These are phyloP conservation scores for Natator depressus DNA, from an alignment of 2,113 vertebrate genomes.

Conservation along the genomic window DNA sequence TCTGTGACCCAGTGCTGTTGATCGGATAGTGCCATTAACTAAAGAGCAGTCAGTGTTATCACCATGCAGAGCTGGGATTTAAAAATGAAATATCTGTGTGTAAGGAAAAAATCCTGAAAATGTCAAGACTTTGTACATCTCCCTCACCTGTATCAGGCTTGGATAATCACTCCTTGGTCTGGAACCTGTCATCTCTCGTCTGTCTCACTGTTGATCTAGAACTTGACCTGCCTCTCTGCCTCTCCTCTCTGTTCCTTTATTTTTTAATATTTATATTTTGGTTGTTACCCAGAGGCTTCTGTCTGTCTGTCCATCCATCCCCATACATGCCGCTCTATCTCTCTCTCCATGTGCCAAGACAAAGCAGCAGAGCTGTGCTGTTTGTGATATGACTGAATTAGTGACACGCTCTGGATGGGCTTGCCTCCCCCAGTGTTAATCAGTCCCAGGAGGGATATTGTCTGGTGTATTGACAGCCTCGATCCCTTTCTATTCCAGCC, in stretches of 20 bases:
- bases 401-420: not conserved
- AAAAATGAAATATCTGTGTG: not conserved
- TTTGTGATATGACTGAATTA: not conserved
- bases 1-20: not conserved
- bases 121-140: not conserved
- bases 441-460: not conserved
- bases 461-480: not conserved
- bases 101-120: not conserved
- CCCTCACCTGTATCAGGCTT: not conserved
- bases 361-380: not conserved
- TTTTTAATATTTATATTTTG: accelerated
- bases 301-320: not conserved
- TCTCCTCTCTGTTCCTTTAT: not conserved
- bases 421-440: not conserved
- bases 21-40: not conserved
- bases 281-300: not conserved
- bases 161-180: not conserved
- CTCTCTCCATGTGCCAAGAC: not conserved
- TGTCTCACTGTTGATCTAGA: accelerated
- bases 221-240: not conserved
- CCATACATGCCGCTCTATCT: not conserved
- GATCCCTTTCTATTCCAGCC: conserved; percentile 77
- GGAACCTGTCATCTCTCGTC: not conserved
- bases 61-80: not conserved
- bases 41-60: not conserved